Percentiles rank a stretch among this genome's conserved stretches.
phyloP scores from a whole-genome alignment of 2,113 vertebrate species.

The Brachionichthys hirsutus region DNA sequence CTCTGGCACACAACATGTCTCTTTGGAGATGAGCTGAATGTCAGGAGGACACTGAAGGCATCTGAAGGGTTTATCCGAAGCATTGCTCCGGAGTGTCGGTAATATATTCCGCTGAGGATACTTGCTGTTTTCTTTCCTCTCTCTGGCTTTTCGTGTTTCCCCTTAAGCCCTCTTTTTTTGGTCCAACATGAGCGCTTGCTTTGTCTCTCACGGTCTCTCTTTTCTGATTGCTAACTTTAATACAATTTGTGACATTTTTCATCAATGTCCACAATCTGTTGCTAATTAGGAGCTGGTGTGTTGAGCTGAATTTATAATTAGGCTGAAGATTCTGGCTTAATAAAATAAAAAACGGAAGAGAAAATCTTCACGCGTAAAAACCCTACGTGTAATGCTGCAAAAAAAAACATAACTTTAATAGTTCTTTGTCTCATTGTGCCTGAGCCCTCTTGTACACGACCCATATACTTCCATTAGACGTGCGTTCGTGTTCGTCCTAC shows the following conservation, averaged over 20 bases:
- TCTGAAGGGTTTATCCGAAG: conserved; percentile 72
- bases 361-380: no score
- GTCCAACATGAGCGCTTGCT: conserved; percentile 31
- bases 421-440: neutral
- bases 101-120: conserved; percentile 68
- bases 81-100: conserved; percentile 59
- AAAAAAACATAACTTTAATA: no score
- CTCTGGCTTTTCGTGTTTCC: conserved; percentile 11
- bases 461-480: no score
- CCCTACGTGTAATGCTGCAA: no score
- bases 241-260: conserved; percentile 16
- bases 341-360: conserved; percentile 28
- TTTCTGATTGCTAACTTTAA: conserved; percentile 26
- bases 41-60: conserved; percentile 76
- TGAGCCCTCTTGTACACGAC: conserved; percentile 36
- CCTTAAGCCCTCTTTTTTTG: conserved; percentile 35
- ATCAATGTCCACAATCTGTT: conserved; percentile 14
- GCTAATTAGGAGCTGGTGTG: conserved; percentile 14
- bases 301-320: neutral
- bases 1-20: conserved; percentile 71
- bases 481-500: no score
- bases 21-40: conserved; percentile 76
- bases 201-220: conserved; percentile 17
- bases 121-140: conserved; percentile 54
- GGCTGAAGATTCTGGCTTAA: neutral